Evolutionary conservation across 2,113 vertebrate species (phyloP), one percentile per base, ranked within the genome.

Genomic region (Neolamprologus ventralis): DNA sequence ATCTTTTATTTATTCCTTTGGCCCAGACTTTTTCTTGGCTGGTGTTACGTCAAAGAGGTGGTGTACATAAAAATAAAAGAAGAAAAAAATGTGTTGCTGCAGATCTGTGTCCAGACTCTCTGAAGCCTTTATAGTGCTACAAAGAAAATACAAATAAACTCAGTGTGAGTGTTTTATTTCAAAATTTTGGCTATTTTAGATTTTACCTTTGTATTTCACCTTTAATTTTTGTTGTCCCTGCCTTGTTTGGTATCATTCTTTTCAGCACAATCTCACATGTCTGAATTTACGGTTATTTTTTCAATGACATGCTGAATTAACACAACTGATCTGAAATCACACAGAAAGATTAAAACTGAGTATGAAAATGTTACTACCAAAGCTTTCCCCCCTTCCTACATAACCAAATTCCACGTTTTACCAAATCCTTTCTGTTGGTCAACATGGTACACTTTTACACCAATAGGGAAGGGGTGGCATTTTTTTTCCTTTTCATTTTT

Each of bases 401-500:
- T 60, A 31, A 10, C 57, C 57, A 60, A 60, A 31, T 60, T 0
- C 57, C 57, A 60, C 2, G 0, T 60, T 28, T 60, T 60, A 17
- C 5, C 14, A 60, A 60, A 31, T 60, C 14, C 0, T 60, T 31
- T 60, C 9, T 60, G 57, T 17, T 60, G 26, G 57, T 60, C 57
- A 60, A 17, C 26, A 31, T 58, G 57, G 26, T 31, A 31, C 57
- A 58, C 14, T 9, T 58, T 16, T 58, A 58, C 0, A 31, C 26
- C 14, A 58, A 31, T 55, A n/a, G 19, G 49, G n/a, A 53, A n/a
- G 49, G 19, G 9, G 9, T 1, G 0, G 49, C 49, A 53, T 53
- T 53, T 53, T 21, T 53, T 53, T 53, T 53, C 9, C n/a, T 1
- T 53, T 53, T 53, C 19, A 3, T 53, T 53, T 53, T 53, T 53